Evolutionary conservation across 2,888 invertebrate species (phyloP).

Genomic region (Salpingus planirostris): DNA sequence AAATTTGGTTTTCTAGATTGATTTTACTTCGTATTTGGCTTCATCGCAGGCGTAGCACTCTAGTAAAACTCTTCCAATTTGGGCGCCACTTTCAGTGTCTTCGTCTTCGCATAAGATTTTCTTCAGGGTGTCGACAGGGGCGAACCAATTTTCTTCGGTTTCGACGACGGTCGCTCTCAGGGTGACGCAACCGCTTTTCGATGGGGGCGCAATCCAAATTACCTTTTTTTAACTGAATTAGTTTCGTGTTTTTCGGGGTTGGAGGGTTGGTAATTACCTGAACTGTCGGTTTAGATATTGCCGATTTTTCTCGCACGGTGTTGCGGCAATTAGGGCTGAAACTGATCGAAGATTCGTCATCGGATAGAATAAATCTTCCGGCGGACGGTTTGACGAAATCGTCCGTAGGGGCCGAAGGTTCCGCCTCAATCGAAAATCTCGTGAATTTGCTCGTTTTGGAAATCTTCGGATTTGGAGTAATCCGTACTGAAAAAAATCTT

Average conservation of each 20-base stretch:
- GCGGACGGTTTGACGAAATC: conserved; percentile 22
- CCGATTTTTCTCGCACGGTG: conserved; percentile 70
- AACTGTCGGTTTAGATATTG: no score
- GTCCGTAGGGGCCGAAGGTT: background rate
- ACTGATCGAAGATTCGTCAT: conserved; percentile 58
- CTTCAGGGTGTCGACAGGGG: conserved; percentile 64
- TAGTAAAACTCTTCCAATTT: conserved; percentile 54
- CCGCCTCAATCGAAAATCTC: no score
- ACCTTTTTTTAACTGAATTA: no score
- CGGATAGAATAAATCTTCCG: conserved; percentile 58
- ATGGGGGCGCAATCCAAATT: conserved; percentile 70
- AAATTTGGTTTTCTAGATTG: no score
- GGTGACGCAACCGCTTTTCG: conserved; percentile 70
- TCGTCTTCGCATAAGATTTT: conserved; percentile 62
- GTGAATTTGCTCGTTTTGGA: conserved; percentile 7
- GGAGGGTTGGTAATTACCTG: no score
- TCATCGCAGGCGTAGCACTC: conserved; percentile 91
- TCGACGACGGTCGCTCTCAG: conserved; percentile 71
- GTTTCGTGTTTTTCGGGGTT: no score
- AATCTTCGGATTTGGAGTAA: background rate
- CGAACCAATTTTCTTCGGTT: conserved; percentile 64
- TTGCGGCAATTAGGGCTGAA: conserved; percentile 69
- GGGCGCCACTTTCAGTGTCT: conserved; percentile 46
- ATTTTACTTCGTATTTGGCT: conserved; percentile 91
- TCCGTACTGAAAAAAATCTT: conserved; percentile 6